Evolutionary conservation across 2,113 vertebrate species (phyloP).

Genomic region (Petaurus breviceps): DNA sequence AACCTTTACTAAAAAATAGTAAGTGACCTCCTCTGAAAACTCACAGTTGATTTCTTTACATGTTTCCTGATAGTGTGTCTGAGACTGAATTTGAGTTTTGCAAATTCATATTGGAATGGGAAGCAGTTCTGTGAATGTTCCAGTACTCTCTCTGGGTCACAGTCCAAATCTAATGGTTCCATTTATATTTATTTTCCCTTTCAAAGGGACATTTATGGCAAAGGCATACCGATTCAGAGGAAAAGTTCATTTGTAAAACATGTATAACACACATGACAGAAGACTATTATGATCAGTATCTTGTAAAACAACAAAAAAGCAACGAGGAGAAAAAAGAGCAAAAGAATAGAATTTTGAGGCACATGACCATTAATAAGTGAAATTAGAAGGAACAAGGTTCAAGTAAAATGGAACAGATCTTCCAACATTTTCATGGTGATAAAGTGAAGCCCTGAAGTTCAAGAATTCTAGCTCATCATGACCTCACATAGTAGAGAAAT

Average conservation of each 20-base stretch:
- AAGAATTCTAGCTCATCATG: background rate
- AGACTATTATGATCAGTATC: background rate
- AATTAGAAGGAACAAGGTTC: background rate
- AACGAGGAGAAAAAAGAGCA: background rate
- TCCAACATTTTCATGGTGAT: background rate
- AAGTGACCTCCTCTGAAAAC: background rate
- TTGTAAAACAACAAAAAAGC: background rate
- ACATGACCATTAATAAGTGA: background rate
- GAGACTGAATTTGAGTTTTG: background rate
- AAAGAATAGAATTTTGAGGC: background rate
- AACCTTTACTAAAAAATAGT: background rate
- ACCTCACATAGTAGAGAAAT: background rate
- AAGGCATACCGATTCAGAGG: background rate
- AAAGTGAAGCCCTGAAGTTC: background rate
- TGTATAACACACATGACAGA: background rate
- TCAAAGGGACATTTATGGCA: background rate
- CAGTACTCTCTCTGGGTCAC: background rate
- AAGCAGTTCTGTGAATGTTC: background rate
- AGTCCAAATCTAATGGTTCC: constrained; percentile 3
- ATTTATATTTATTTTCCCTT: constrained; percentile 7
- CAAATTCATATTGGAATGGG: background rate
- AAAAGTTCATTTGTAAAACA: background rate
- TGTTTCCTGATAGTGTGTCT: background rate
- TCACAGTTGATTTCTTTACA: background rate
- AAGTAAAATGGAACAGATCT: background rate